Conservation (phyloP, 2,888 invertebrate species). For the Drosophila histrio region DNA sequence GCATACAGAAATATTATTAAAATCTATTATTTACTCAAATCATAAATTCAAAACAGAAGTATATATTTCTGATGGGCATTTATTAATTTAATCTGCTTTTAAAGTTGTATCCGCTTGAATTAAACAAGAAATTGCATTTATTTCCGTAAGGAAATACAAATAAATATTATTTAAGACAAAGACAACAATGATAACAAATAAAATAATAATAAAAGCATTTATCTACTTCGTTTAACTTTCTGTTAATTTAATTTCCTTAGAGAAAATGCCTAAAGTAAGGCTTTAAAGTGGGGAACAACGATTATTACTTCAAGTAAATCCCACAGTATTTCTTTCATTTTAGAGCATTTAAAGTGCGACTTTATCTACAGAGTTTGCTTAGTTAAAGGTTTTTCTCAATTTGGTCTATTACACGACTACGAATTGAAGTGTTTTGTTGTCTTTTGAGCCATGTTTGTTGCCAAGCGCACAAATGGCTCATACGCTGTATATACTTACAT, state of each 20-base stretch:
- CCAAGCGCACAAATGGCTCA: conserved; percentile 65
- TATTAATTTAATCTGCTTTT: neutral
- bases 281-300: no score
- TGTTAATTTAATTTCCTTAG: no score
- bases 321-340: no score
- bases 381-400: conserved; percentile 55
- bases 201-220: no score
- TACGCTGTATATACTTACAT: conserved; percentile 9
- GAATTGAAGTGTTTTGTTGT: conserved; percentile 67
- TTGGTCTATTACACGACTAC: conserved; percentile 60
- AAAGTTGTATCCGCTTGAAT: neutral
- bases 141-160: no score
- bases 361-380: neutral
- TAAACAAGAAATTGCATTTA: neutral
- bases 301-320: no score
- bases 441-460: conserved; percentile 60
- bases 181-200: no score
- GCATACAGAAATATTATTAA: neutral
- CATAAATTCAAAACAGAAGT: neutral
- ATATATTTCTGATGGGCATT: no score
- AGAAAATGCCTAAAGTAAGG: no score
- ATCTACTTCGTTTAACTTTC: no score
- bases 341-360: conserved; percentile 26
- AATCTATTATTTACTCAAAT: neutral
- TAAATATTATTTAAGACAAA: no score